Conservation (phyloP, 2,797 vertebrate species). For the Acanthopagrus latus region DNA sequence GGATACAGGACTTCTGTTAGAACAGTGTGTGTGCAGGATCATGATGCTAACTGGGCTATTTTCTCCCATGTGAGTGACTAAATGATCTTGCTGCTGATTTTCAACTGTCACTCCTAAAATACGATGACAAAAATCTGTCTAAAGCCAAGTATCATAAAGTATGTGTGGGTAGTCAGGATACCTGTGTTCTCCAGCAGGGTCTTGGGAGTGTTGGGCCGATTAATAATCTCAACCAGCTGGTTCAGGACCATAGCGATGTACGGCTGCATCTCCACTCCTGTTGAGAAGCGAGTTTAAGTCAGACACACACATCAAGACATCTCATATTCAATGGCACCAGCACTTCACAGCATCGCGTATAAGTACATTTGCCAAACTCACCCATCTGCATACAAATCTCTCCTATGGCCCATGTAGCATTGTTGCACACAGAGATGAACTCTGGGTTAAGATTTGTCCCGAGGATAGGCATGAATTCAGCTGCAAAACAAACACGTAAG, state of each 20-base stretch:
- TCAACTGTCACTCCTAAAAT: neutral
- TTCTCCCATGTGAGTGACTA: neutral
- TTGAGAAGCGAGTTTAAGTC: neutral
- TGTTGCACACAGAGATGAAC: conserved; percentile 97
- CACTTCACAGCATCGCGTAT: neutral
- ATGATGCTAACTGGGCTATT: neutral
- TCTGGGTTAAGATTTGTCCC: conserved; percentile 96
- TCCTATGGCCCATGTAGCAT: conserved; percentile 96
- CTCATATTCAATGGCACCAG: conserved; percentile 8
- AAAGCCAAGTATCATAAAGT: neutral
- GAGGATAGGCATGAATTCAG: conserved; percentile 96
- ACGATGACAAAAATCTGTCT: neutral
- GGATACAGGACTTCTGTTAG: conserved; percentile 7
- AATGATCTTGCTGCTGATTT: neutral
- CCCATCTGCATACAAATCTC: conserved; percentile 99
- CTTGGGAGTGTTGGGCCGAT: conserved; percentile 95
- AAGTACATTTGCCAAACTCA: conserved; percentile 69
- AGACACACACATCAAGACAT: neutral
- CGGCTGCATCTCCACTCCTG: conserved; percentile 96
- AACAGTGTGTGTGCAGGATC: neutral
- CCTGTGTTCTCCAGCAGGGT: conserved; percentile 96
- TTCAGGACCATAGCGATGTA: conserved; percentile 94
- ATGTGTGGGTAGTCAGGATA: conserved; percentile 43
- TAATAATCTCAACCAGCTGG: conserved; percentile 96
- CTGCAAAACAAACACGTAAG: conserved; percentile 69